A percentile compares a stretch with the other conserved stretches of the same genome.
Evolutionary conservation across 2,888 invertebrate genomes (phyloP).

Genomic region (Elysia crispata): DNA sequence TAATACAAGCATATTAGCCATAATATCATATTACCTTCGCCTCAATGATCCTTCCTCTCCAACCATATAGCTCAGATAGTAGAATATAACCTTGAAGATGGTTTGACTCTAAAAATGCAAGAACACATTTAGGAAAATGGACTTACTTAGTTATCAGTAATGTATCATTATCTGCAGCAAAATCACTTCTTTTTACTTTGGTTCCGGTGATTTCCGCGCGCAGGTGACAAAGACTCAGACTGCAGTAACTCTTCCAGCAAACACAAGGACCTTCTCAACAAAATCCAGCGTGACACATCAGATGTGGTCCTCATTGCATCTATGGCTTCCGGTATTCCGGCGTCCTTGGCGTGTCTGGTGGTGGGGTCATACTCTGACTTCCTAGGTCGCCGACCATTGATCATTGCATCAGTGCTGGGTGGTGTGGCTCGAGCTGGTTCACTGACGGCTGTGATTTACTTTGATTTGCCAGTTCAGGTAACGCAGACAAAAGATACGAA

Average conservation of each 20-base stretch:
- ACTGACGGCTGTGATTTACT: neutral
- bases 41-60: too few relatives aligned
- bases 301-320: neutral
- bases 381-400: slow-evolving; percentile 35
- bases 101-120: neutral
- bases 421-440: neutral
- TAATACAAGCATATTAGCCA: too few relatives aligned
- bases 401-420: neutral
- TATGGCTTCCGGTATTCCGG: slow-evolving; percentile 21
- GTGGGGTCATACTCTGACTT: slow-evolving; percentile 48
- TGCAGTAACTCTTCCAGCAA: neutral
- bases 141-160: too few relatives aligned
- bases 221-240: neutral
- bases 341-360: slow-evolving; percentile 35
- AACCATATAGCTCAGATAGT: too few relatives aligned
- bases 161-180: too few relatives aligned
- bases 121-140: neutral
- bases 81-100: too few relatives aligned
- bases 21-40: too few relatives aligned
- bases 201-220: neutral
- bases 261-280: neutral
- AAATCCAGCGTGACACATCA: slow-evolving; percentile 38
- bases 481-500: too few relatives aligned
- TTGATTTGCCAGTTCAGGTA: too few relatives aligned
- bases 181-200: too few relatives aligned